These are phyloP conservation scores for Agelaius tricolor DNA, from an alignment of 2,113 vertebrate genomes.

Conservation along the genomic window DNA sequence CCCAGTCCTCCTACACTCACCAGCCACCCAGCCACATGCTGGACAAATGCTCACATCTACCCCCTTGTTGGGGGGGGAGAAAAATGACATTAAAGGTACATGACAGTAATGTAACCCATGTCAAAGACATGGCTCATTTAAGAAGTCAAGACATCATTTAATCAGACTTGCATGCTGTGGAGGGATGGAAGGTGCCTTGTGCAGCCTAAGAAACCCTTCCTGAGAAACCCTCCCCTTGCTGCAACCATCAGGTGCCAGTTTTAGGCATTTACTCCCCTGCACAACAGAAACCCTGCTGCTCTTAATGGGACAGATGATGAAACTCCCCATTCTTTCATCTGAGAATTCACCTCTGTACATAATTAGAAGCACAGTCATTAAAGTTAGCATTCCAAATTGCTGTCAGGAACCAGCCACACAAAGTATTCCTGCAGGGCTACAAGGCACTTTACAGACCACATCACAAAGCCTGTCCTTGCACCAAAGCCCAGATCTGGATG, in stretches of 20 bases:
- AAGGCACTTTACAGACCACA: neutral
- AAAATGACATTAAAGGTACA: neutral
- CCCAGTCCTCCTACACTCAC: neutral
- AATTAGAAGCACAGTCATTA: slow-evolving; percentile 24
- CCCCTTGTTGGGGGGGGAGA: too few relatives aligned
- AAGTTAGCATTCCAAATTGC: neutral
- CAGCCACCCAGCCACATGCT: neutral
- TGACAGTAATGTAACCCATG: neutral
- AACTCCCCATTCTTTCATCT: neutral
- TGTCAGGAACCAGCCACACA: neutral
- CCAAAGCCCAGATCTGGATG: slow-evolving; percentile 4
- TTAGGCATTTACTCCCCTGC: neutral
- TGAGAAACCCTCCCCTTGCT: neutral
- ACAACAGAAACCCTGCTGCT: neutral
- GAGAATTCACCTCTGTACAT: neutral
- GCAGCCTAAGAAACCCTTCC: neutral
- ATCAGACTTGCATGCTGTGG: neutral
- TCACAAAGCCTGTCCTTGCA: neutral
- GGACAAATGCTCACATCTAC: neutral
- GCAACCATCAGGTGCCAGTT: neutral
- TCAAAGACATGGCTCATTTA: neutral
- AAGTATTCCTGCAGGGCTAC: slow-evolving; percentile 1
- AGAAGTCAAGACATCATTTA: neutral
- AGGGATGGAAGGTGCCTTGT: neutral
- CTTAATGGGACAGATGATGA: neutral